A percentile compares a stretch with the other conserved stretches of the same genome.
Conservation (phyloP, 2,888 invertebrate species). For the Philonicus albiceps region DNA sequence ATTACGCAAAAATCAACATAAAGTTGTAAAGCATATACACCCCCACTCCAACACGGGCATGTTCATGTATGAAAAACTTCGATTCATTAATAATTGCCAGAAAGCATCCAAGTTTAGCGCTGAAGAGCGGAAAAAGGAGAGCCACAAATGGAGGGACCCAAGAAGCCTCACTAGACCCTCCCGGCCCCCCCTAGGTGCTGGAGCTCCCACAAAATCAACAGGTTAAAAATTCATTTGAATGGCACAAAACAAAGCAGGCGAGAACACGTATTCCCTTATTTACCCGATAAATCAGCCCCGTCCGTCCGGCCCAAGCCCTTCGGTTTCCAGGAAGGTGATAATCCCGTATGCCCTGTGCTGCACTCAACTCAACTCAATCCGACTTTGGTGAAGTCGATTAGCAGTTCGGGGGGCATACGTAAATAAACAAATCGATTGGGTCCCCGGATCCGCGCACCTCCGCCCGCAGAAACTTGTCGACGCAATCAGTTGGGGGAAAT, state of each 20-base stretch:
- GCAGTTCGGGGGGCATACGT: background rate
- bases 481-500: background rate
- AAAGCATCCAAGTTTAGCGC: background rate
- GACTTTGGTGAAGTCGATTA: background rate
- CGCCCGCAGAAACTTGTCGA: background rate
- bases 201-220: background rate
- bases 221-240: background rate
- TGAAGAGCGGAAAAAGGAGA: background rate
- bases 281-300: background rate
- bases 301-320: background rate
- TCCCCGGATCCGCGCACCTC: background rate
- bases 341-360: background rate
- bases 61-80: background rate
- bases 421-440: constrained; percentile 15
- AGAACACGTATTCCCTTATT: background rate
- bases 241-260: background rate
- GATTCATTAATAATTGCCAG: background rate
- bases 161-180: background rate
- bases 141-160: background rate
- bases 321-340: background rate
- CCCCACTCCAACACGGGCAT: background rate
- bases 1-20: background rate
- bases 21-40: background rate
- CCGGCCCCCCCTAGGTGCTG: background rate
- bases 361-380: background rate